Percentiles rank a stretch among this genome's conserved stretches.
phyloP scores from a whole-genome alignment of 1,140 invertebrate genomes.

The Drosophila insularis region DNA sequence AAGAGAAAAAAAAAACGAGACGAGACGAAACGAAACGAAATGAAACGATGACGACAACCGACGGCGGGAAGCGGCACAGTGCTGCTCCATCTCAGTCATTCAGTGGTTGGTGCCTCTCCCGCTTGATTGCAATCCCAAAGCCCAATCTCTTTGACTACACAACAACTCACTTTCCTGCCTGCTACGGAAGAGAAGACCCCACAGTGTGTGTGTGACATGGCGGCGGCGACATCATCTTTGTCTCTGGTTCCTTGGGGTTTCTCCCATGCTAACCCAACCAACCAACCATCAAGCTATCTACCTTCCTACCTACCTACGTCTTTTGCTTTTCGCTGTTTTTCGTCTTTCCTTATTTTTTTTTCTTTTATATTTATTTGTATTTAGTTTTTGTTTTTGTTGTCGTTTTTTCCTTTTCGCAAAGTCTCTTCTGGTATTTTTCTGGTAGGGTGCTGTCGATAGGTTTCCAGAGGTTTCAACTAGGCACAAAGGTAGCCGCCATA shows the following conservation, averaged over 20 bases:
- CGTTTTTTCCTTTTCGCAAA: not conserved
- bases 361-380: not conserved
- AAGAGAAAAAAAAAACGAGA: conserved; percentile 37
- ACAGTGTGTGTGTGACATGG: conserved; percentile 45
- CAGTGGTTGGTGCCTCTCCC: not conserved
- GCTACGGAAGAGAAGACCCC: conserved; percentile 43
- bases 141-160: conserved; percentile 32
- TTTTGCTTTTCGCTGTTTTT: conserved; percentile 11
- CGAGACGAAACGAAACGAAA: conserved; percentile 40
- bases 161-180: conserved; percentile 49
- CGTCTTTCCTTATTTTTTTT: not conserved
- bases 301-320: not conserved
- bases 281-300: not conserved
- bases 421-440: not conserved
- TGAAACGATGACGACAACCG: conserved; percentile 18
- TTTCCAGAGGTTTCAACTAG: conserved; percentile 26
- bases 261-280: not conserved
- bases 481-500: conserved; percentile 51
- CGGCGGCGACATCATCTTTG: conserved; percentile 38
- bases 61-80: conserved; percentile 11
- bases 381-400: not conserved
- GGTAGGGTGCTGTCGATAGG: conserved; percentile 62
- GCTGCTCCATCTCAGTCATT: conserved; percentile 3
- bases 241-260: conserved; percentile 43
- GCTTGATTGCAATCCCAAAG: conserved; percentile 21